Percentiles rank a stretch among this genome's conserved stretches.
phyloP scores from a whole-genome alignment of 2,888 invertebrate species.

The Leptogaster cylindrica region DNA sequence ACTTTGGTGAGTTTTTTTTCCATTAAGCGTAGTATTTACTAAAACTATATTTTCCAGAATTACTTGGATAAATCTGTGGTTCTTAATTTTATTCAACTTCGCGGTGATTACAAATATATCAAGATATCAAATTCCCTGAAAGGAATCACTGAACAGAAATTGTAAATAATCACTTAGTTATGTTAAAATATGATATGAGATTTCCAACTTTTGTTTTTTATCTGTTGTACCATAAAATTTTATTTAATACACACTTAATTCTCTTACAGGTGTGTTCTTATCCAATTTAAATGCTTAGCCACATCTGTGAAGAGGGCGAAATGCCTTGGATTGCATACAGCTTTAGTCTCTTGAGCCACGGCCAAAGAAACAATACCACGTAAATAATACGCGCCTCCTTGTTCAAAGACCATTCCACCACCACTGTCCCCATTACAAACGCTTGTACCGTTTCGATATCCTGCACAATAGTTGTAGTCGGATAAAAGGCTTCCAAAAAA shows the following conservation, averaged over 20 bases:
- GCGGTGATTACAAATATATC: constrained; percentile 92
- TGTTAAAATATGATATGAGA: constrained; percentile 4
- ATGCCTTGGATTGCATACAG: constrained; percentile 61
- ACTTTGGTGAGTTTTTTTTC: constrained; percentile 90
- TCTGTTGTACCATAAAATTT: background rate
- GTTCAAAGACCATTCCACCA: constrained; percentile 61
- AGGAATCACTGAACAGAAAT: constrained; percentile 62
- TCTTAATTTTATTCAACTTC: constrained; percentile 90
- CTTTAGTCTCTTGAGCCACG: constrained; percentile 48
- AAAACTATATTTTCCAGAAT: no score
- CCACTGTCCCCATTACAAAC: constrained; percentile 66
- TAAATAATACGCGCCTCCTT: constrained; percentile 38
- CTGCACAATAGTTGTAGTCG: constrained; percentile 46
- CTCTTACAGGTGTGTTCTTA: constrained; percentile 44
- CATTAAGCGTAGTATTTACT: no score
- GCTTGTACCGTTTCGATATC: constrained; percentile 56
- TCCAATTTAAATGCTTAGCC: constrained; percentile 56
- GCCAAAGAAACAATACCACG: constrained; percentile 49
- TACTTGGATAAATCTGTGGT: constrained; percentile 89
- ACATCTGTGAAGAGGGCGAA: constrained; percentile 64
- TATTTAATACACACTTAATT: background rate
- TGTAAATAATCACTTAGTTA: constrained; percentile 6
- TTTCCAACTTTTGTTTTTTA: background rate
- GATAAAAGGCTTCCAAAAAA: constrained; percentile 44
- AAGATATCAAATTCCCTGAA: constrained; percentile 70